Conservation (phyloP, 2,797 vertebrate species). For the Tamandua tetradactyla region DNA sequence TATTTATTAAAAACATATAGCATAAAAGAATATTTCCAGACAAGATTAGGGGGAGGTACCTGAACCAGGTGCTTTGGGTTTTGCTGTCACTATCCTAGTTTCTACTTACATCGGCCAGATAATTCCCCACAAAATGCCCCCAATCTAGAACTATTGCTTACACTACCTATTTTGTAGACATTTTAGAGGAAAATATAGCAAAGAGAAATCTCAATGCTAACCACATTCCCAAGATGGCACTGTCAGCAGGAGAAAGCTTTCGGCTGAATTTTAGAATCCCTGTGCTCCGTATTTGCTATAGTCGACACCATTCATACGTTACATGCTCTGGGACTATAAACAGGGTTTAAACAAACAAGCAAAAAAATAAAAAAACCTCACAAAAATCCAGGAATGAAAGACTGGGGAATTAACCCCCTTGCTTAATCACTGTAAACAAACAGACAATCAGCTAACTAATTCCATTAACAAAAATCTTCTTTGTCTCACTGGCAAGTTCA, state of each 20-base stretch:
- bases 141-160: neutral
- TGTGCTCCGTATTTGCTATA: no score
- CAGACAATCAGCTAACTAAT: neutral
- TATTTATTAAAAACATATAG: neutral
- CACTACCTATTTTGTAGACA: neutral
- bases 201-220: neutral
- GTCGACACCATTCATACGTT: neutral
- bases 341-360: neutral
- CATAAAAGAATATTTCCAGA: neutral
- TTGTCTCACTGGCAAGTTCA: neutral
- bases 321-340: neutral
- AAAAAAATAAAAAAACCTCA: neutral
- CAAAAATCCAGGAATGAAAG: neutral
- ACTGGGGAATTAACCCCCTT: neutral
- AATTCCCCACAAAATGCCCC: neutral
- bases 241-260: no score
- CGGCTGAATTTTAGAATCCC: no score
- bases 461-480: neutral
- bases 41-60: neutral
- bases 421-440: constrained; percentile 19
- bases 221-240: no score
- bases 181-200: neutral
- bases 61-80: neutral
- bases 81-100: neutral
- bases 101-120: neutral